Percentiles rank a stretch among this genome's conserved stretches.
phyloP scores from a whole-genome alignment of 2,113 vertebrate genomes.

The Bungarus multicinctus region DNA sequence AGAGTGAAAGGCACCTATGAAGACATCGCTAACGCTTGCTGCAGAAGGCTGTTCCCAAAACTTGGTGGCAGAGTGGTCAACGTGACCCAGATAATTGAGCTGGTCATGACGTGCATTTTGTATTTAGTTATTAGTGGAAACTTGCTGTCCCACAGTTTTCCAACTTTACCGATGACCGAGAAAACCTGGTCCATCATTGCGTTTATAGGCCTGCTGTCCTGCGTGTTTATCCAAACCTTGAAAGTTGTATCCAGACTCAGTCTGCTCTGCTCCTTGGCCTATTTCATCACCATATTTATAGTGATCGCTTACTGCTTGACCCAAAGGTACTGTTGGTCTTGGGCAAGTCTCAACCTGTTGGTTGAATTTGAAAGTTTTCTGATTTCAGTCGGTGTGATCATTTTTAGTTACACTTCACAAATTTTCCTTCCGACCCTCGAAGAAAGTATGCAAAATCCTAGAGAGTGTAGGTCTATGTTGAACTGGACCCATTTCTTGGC shows the following conservation, averaged over 20 bases:
- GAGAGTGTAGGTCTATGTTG: constrained; percentile 71
- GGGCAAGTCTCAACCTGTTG: constrained; percentile 66
- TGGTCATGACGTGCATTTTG: constrained; percentile 83
- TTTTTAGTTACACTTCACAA: constrained; percentile 86
- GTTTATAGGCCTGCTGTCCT: constrained; percentile 73
- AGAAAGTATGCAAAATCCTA: constrained; percentile 74
- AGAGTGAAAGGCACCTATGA: constrained; percentile 74
- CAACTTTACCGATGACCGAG: constrained; percentile 61
- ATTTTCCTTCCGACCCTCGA: constrained; percentile 80
- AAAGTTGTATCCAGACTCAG: constrained; percentile 75
- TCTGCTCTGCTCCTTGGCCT: constrained; percentile 77
- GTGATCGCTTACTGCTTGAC: constrained; percentile 75
- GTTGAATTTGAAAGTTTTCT: constrained; percentile 77
- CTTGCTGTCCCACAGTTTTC: constrained; percentile 73
- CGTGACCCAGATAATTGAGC: constrained; percentile 71
- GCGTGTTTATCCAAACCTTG: constrained; percentile 75
- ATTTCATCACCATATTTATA: constrained; percentile 76
- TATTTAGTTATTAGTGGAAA: constrained; percentile 77
- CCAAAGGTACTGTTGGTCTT: constrained; percentile 69
- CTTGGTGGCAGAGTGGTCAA: constrained; percentile 69
- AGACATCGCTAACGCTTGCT: constrained; percentile 73
- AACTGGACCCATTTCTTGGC: constrained; percentile 76
- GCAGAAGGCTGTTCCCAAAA: constrained; percentile 64
- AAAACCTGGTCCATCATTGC: constrained; percentile 70
- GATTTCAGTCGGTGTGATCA: constrained; percentile 77